Evolutionary conservation across 2,113 vertebrate genomes (phyloP).

Genomic region (Sprattus sprattus): DNA sequence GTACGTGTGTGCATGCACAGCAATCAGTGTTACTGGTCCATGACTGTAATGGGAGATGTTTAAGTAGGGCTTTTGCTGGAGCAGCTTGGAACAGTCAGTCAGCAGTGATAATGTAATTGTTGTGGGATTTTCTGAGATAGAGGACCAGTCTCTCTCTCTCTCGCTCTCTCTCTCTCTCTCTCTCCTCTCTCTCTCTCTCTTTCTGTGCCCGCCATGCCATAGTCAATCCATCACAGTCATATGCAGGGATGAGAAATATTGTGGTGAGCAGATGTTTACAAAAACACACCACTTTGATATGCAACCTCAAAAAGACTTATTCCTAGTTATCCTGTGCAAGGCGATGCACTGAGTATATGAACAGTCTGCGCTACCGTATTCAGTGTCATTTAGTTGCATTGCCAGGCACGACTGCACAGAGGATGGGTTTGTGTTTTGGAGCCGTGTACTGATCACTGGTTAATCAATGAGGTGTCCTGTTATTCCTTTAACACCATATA

Average conservation of each 20-base stretch:
- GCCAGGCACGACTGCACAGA: not conserved
- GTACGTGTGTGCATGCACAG: not conserved
- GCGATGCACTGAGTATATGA: not conserved
- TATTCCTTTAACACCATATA: constrained; percentile 27
- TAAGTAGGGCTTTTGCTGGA: not conserved
- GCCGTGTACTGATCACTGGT: constrained; percentile 29
- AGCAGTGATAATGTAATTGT: not conserved
- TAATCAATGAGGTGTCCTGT: constrained; percentile 32
- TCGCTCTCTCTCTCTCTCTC: not conserved
- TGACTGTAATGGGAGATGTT: constrained; percentile 24
- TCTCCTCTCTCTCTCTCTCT: not conserved
- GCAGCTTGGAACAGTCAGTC: not conserved
- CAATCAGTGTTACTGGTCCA: constrained; percentile 26
- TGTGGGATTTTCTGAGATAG: not conserved
- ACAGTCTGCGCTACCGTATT: too few species aligned
- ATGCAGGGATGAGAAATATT: not conserved
- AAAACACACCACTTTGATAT: not conserved
- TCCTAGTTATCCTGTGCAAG: not conserved
- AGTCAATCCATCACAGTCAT: not conserved
- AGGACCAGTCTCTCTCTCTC: not conserved
- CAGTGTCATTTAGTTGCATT: not conserved
- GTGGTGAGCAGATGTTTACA: not conserved
- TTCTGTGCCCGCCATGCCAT: not conserved
- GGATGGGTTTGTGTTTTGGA: not conserved
- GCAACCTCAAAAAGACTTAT: not conserved